phyloP scores from a whole-genome alignment of 2,797 vertebrate genomes.

The Micropoecilia bifurca region DNA sequence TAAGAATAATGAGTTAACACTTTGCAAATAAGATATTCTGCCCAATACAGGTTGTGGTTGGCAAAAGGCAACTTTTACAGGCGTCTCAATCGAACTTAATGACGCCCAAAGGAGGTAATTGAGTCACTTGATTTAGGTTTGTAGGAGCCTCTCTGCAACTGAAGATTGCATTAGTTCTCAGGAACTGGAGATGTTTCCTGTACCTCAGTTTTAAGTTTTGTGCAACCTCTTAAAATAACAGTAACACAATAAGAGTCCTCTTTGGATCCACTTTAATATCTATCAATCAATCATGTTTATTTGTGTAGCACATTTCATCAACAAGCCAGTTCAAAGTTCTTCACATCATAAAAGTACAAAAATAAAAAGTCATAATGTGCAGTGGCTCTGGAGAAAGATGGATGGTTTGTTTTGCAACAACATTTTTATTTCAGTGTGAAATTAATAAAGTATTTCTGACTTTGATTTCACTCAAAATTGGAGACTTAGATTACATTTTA shows the following conservation, averaged over 20 bases:
- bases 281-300: too few species aligned
- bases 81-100: neutral
- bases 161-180: neutral
- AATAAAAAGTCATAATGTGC: neutral
- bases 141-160: neutral
- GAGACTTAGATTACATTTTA: neutral
- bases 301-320: too few species aligned
- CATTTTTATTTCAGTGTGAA: neutral
- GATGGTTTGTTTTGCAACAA: neutral
- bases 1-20: neutral
- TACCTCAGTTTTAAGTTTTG: neutral
- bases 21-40: neutral
- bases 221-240: neutral
- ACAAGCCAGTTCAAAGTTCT: too few species aligned
- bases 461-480: neutral
- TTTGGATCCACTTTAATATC: neutral
- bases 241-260: neutral
- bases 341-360: too few species aligned
- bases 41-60: neutral
- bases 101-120: neutral
- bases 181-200: neutral
- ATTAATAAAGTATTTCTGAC: neutral
- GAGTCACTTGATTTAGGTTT: neutral
- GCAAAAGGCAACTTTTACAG: neutral
- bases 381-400: neutral